Percentiles rank a stretch among this genome's conserved stretches.
Conservation (phyloP, 2,888 invertebrate genomes). For the Polylopha cassiicola region DNA sequence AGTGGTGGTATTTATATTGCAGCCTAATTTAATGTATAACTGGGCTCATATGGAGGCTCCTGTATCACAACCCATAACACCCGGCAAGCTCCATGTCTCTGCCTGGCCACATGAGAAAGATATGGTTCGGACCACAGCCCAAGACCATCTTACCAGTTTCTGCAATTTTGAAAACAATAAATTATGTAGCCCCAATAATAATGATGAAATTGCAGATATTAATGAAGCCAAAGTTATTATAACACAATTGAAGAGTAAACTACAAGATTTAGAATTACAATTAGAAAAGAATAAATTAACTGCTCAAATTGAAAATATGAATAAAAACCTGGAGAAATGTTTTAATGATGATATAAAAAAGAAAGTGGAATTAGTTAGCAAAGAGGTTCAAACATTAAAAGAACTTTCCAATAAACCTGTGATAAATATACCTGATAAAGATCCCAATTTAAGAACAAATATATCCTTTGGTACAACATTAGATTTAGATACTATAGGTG, state of each 20-base stretch:
- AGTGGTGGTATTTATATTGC: no score
- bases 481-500: conserved; percentile 59
- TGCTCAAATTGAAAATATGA: conserved; percentile 54
- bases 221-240: conserved; percentile 59
- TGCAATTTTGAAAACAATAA: conserved; percentile 45
- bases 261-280: conserved; percentile 59
- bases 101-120: conserved; percentile 83
- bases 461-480: conserved; percentile 56
- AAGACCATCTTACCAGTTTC: conserved; percentile 38
- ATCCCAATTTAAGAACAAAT: conserved; percentile 56
- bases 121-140: conserved; percentile 33
- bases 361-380: conserved; percentile 45
- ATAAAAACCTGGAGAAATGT: conserved; percentile 52
- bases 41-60: conserved; percentile 90
- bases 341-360: conserved; percentile 41
- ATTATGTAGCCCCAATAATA: conserved; percentile 52
- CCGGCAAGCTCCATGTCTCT: conserved; percentile 83
- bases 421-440: conserved; percentile 65
- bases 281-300: conserved; percentile 58
- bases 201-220: conserved; percentile 60
- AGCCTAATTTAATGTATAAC: conserved; percentile 94
- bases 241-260: conserved; percentile 52
- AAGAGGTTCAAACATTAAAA: conserved; percentile 55
- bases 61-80: conserved; percentile 81
- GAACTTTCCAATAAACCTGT: conserved; percentile 57